These are phyloP conservation scores for Leptopilina myrica DNA, from an alignment of 2,888 invertebrate genomes.

Conservation along the genomic window DNA sequence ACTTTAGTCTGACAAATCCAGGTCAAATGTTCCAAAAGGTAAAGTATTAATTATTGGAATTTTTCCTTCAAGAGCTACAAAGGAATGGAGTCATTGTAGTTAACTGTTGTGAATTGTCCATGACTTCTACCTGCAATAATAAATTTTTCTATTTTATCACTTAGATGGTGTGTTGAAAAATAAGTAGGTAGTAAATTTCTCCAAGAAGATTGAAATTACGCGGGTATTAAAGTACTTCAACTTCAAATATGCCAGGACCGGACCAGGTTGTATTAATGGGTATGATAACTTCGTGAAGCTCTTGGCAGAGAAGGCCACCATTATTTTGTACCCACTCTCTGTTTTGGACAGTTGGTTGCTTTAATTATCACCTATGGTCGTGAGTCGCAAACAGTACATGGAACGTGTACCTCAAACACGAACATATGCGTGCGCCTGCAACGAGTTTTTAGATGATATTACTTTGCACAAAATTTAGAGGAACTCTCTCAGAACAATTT, in stretches of 20 bases:
- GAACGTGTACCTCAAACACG: constrained; percentile 21
- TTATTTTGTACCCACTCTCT: constrained; percentile 29
- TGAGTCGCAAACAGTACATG: constrained; percentile 30
- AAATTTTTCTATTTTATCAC: too few relatives aligned
- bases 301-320: constrained; percentile 32
- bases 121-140: too few relatives aligned
- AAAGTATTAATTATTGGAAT: too few relatives aligned
- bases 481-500: neutral
- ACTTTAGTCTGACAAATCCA: too few relatives aligned
- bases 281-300: constrained; percentile 24
- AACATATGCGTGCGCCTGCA: constrained; percentile 5
- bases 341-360: constrained; percentile 37
- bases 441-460: constrained; percentile 26
- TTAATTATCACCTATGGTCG: constrained; percentile 36
- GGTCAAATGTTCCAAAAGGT: too few relatives aligned
- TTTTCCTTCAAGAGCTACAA: too few relatives aligned
- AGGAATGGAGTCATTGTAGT: too few relatives aligned
- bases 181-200: neutral
- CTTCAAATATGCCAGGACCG: constrained; percentile 27
- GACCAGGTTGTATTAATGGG: constrained; percentile 25
- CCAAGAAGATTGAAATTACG: neutral
- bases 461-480: neutral
- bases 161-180: too few relatives aligned
- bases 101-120: too few relatives aligned
- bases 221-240: constrained; percentile 7